Percentiles rank a stretch among this genome's conserved stretches.
Conservation (phyloP, 1,140 invertebrate species). For the Fragariocoptes setiger region DNA sequence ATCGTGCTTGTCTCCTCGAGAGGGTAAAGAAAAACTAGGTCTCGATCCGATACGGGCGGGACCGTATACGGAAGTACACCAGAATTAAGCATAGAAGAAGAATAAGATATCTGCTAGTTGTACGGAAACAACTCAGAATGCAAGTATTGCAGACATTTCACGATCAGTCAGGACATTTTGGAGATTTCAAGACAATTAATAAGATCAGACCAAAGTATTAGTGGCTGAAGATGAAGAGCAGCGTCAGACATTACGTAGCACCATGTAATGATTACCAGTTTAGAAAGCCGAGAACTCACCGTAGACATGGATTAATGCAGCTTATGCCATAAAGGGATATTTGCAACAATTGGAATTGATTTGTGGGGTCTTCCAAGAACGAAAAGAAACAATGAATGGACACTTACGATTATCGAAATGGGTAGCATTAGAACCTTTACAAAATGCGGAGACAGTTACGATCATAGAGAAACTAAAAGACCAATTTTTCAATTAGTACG, state of each 20-base stretch:
- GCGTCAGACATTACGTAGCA: background rate
- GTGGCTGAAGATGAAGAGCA: slow-evolving; percentile 2
- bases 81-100: background rate
- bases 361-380: background rate
- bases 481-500: background rate
- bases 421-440: background rate
- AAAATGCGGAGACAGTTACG: background rate
- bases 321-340: background rate
- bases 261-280: background rate
- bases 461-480: background rate
- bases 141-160: background rate
- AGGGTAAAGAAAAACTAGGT: too few relatives aligned
- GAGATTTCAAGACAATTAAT: slow-evolving; percentile 2
- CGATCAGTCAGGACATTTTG: slow-evolving; percentile 6
- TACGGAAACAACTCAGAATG: background rate
- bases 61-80: too few relatives aligned
- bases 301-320: background rate
- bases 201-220: background rate
- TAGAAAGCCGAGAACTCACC: slow-evolving; percentile 1
- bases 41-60: too few relatives aligned
- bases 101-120: background rate
- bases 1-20: too few relatives aligned
- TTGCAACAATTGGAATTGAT: background rate
- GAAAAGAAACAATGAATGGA: background rate
- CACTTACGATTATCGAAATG: background rate